Conservation (phyloP, 2,888 invertebrate species). For the Diplolepis rosae region DNA sequence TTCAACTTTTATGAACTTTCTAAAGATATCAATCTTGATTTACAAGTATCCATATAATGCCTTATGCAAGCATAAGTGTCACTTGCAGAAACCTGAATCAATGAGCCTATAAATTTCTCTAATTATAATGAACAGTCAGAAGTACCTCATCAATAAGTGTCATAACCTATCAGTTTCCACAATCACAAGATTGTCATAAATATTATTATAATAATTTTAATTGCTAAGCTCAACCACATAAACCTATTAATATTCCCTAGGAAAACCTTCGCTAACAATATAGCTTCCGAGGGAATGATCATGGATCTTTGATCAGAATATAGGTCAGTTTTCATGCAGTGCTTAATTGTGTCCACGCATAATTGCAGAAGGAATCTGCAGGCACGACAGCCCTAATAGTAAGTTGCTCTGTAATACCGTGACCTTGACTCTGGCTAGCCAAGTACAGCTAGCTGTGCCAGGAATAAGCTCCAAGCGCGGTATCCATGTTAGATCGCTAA, state of each 20-base stretch:
- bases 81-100: too few relatives aligned
- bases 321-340: background rate
- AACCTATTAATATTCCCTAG: background rate
- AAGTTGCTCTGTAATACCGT: background rate
- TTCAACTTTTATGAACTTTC: too few relatives aligned
- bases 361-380: background rate
- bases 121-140: background rate
- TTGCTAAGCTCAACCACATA: background rate
- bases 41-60: too few relatives aligned
- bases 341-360: background rate
- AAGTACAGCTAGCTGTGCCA: constrained; percentile 67
- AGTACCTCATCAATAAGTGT: too few relatives aligned
- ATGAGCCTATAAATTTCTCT: background rate
- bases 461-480: constrained; percentile 69
- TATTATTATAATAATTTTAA: background rate
- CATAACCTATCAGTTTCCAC: background rate
- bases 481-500: constrained; percentile 70
- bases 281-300: background rate
- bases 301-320: background rate
- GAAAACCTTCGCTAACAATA: background rate
- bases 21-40: too few relatives aligned
- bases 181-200: background rate
- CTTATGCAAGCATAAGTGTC: too few relatives aligned
- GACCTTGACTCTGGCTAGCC: constrained; percentile 71
- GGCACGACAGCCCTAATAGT: background rate